Conservation (phyloP, 2,888 invertebrate species). For the Harpalus rufipes region DNA sequence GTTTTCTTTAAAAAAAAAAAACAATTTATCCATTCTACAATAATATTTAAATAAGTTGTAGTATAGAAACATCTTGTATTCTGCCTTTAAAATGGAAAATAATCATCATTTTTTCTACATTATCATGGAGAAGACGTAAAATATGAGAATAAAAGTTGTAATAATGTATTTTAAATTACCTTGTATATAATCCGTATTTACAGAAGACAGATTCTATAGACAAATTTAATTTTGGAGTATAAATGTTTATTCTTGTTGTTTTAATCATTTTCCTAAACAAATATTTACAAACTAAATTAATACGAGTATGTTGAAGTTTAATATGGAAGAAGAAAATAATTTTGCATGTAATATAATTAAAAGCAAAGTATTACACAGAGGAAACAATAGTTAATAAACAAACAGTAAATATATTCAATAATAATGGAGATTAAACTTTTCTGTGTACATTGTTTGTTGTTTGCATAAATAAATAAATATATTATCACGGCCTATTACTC, state of each 20-base stretch:
- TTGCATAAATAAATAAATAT: no score
- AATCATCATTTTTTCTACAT: constrained; percentile 27
- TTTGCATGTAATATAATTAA: constrained; percentile 15
- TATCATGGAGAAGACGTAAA: background rate
- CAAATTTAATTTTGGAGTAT: constrained; percentile 28
- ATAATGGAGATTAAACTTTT: no score
- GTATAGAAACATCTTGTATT: no score
- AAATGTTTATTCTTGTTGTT: constrained; percentile 27
- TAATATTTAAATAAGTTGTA: no score
- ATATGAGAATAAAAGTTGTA: constrained; percentile 1
- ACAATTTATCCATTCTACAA: no score
- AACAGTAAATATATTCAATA: background rate
- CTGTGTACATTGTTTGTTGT: no score
- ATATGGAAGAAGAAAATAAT: constrained; percentile 24
- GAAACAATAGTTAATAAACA: background rate
- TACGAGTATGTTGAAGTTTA: constrained; percentile 30
- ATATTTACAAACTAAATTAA: constrained; percentile 24
- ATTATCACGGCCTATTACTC: no score
- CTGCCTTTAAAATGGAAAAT: background rate
- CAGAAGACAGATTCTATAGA: background rate
- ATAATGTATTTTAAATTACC: constrained; percentile 41
- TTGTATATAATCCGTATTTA: constrained; percentile 17
- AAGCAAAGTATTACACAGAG: background rate
- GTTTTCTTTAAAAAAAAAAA: no score
- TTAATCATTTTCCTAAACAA: constrained; percentile 35